phyloP scores from a whole-genome alignment of 1,140 invertebrate genomes.

The Orussus abietinus region DNA sequence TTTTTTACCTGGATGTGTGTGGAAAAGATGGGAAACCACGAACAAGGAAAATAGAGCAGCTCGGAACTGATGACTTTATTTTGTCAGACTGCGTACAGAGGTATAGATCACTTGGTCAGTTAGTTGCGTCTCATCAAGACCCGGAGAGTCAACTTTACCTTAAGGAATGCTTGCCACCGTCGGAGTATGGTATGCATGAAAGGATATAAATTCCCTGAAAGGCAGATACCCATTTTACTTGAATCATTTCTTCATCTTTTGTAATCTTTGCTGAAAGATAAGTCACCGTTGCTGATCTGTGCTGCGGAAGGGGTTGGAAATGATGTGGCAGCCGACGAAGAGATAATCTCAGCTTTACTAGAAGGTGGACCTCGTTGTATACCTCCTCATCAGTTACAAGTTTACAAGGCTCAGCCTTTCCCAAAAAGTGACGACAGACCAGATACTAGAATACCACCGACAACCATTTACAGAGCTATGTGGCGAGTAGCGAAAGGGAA shows the following conservation, averaged over 20 bases:
- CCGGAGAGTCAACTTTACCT: conserved; percentile 58
- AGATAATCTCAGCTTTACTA: conserved; percentile 36
- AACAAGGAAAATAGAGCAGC: conserved; percentile 65
- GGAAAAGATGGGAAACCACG: conserved; percentile 67
- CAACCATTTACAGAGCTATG: conserved; percentile 39
- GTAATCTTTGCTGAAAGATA: conserved; percentile 54
- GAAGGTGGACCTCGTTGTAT: conserved; percentile 43
- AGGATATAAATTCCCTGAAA: background rate
- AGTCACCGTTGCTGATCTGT: conserved; percentile 71
- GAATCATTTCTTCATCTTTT: conserved; percentile 15
- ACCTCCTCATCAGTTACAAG: conserved; percentile 40
- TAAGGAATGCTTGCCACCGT: conserved; percentile 74
- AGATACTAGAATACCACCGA: conserved; percentile 25
- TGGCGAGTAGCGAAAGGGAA: conserved; percentile 61
- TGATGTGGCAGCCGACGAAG: conserved; percentile 43
- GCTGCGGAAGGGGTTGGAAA: conserved; percentile 40
- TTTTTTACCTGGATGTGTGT: conserved; percentile 77
- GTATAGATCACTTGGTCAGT: conserved; percentile 61
- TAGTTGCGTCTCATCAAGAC: conserved; percentile 61
- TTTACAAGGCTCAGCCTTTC: conserved; percentile 44
- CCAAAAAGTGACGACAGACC: conserved; percentile 28
- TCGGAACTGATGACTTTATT: conserved; percentile 48
- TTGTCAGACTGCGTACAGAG: conserved; percentile 51
- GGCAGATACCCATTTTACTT: background rate
- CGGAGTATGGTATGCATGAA: conserved; percentile 70